Evolutionary conservation across 2,113 vertebrate genomes (phyloP), one percentile per base, ranked within the genome.

Genomic region (Megaceryle maxima): DNA sequence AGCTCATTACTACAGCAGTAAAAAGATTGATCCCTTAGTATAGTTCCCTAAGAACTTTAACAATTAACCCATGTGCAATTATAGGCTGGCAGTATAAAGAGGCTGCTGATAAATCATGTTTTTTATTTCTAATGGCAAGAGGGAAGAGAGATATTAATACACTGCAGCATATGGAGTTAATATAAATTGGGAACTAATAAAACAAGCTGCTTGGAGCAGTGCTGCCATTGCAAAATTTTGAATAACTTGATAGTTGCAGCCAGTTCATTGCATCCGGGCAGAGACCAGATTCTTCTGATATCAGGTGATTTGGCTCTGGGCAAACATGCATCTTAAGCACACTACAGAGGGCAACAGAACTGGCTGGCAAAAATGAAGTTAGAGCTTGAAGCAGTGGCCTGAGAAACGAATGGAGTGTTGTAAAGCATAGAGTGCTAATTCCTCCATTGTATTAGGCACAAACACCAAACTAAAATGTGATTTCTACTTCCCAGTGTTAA

Each of bases 1-100:
- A 98, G 92, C 94, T 96, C 96, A 96, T 98, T 97, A 98, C 78
- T 92, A 44, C 56, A 95, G 53, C 91, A 96, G 83, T 96, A 92
- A 96, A 98, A 88, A 55, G 62, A 97, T 95, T 97, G 96, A 97
- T 97, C 81, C 74, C 56, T 92, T 86, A 88, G 83, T 96, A 91
- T 94, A 97, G 66, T 55, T 94, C 74, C 68, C 60, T 93, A 70
- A 89, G 96, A 96, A 87, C 84, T 97, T 94, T 96, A 92, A 95
- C 95, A 97, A 96, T 97, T 97, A 98, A 96, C 85, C 93, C 74
- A 77, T 4, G 11, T 96, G 83, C 87, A 96, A 97, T 97, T 97
- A 97, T 95, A 92, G 94, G 72, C 81, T 96, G 67, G 94, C 83
- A 96, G 48, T 43, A 92, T 83, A 96, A 93, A 94, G 66, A 95